Conservation (phyloP, 2,888 invertebrate species). For the Aleiodes leptofemur region DNA sequence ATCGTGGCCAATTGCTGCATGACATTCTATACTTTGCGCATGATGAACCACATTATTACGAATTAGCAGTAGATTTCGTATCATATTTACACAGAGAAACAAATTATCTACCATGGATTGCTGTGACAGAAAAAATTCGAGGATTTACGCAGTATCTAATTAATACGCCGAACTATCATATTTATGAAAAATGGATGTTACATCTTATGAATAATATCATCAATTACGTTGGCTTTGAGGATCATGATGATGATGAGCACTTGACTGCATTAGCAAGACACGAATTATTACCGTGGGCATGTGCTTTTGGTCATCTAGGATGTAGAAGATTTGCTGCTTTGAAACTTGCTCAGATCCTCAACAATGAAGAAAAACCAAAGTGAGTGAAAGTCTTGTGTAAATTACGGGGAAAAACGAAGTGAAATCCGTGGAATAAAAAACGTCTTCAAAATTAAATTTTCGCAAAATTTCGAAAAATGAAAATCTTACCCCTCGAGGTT, state of each 20-base stretch:
- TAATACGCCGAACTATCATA: conserved; percentile 66
- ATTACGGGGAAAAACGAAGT: too few species aligned
- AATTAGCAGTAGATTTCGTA: conserved; percentile 34
- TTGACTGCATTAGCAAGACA: conserved; percentile 80
- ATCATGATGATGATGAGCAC: conserved; percentile 75
- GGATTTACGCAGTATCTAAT: conserved; percentile 73
- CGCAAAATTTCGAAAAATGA: too few species aligned
- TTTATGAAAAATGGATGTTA: conserved; percentile 66
- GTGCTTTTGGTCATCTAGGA: conserved; percentile 79
- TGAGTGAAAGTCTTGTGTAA: background rate
- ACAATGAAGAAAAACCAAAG: conserved; percentile 14
- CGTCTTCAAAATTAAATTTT: too few species aligned
- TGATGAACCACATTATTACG: conserved; percentile 34
- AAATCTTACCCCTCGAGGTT: too few species aligned
- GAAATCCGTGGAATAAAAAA: too few species aligned
- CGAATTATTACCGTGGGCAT: conserved; percentile 81
- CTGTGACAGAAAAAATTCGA: conserved; percentile 48
- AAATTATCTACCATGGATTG: conserved; percentile 88
- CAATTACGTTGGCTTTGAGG: conserved; percentile 77
- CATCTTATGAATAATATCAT: conserved; percentile 76
- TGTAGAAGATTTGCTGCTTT: conserved; percentile 78
- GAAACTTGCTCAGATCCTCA: conserved; percentile 68
- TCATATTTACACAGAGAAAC: conserved; percentile 82
- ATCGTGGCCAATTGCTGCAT: conserved; percentile 87
- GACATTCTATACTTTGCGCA: conserved; percentile 79